phyloP scores from a whole-genome alignment of 2,888 invertebrate genomes.

The Acrocyrtus sp. region DNA sequence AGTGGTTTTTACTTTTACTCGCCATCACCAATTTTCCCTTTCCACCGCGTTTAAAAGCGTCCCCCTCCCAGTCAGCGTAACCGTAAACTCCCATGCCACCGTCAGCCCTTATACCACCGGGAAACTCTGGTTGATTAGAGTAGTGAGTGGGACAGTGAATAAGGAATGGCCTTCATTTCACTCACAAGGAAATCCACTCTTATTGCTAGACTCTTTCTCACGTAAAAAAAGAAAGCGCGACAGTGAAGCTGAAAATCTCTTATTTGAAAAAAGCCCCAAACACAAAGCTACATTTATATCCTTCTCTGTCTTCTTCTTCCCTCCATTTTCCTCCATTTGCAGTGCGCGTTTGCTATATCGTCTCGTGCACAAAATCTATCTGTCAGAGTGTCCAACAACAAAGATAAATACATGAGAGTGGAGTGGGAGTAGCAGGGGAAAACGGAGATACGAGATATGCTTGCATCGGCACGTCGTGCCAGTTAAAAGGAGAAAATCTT shows the following conservation, averaged over 20 bases:
- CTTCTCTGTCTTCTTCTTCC: slow-evolving; percentile 14
- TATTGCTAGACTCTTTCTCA: slow-evolving; percentile 17
- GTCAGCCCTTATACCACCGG: neutral
- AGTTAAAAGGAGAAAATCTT: slow-evolving; percentile 38
- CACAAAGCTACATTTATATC: slow-evolving; percentile 23
- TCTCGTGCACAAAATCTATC: too few relatives aligned
- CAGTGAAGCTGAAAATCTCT: slow-evolving; percentile 10
- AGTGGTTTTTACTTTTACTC: slow-evolving; percentile 28
- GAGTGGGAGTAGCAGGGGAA: neutral
- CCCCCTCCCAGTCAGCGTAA: slow-evolving; percentile 11
- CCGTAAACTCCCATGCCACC: too few relatives aligned
- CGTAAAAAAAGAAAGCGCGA: slow-evolving; percentile 4
- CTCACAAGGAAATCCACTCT: slow-evolving; percentile 32
- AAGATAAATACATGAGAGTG: slow-evolving; percentile 31
- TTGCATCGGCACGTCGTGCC: slow-evolving; percentile 39
- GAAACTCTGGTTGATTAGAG: slow-evolving; percentile 40
- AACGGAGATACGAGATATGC: slow-evolving; percentile 22
- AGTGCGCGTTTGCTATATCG: too few relatives aligned
- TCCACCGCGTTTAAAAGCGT: slow-evolving; percentile 15
- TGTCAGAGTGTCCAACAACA: slow-evolving; percentile 16
- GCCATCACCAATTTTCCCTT: slow-evolving; percentile 30
- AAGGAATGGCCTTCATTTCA: slow-evolving; percentile 37
- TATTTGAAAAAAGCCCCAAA: slow-evolving; percentile 14
- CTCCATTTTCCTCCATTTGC: neutral
- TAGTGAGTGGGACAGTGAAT: slow-evolving; percentile 32